A percentile compares a stretch with the other conserved stretches of the same genome.
phyloP scores from a whole-genome alignment of 2,797 vertebrate species.

The Sphenopsis melanotis region DNA sequence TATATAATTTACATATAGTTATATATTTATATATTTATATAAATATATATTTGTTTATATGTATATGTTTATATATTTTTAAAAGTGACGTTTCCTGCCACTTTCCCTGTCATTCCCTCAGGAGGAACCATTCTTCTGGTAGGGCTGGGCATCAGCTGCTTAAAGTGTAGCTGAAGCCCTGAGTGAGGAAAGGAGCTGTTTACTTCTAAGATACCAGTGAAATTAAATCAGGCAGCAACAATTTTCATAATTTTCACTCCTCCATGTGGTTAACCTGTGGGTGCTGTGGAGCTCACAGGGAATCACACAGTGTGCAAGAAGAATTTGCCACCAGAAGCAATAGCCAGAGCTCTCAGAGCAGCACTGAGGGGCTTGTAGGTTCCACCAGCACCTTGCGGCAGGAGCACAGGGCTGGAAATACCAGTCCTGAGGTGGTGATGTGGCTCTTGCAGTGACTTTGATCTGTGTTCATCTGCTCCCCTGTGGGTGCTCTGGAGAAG shows the following conservation, averaged over 20 bases:
- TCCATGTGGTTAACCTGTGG: not conserved
- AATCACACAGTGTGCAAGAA: not conserved
- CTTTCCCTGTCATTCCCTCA: not conserved
- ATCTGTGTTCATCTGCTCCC: not conserved
- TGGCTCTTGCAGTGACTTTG: not conserved
- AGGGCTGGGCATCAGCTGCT: not conserved
- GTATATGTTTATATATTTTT: not conserved
- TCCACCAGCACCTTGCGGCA: not conserved
- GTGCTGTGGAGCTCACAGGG: not conserved
- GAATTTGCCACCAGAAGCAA: not conserved
- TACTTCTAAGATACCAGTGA: not conserved
- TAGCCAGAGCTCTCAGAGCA: not conserved
- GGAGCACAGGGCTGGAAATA: not conserved
- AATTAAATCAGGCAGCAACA: not conserved
- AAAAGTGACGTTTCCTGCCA: not conserved
- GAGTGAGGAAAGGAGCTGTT: not conserved
- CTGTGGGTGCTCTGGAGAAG: not conserved
- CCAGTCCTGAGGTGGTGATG: not conserved
- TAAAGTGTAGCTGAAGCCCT: not conserved
- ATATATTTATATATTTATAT: too few relatives aligned
- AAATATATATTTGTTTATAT: too few relatives aligned
- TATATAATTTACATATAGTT: too few relatives aligned
- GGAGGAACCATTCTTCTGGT: not conserved
- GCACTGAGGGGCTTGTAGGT: accelerated
- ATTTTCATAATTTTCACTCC: not conserved